Conservation (phyloP, 1,140 invertebrate genomes). For the Trachymyrmex septentrionalis region DNA sequence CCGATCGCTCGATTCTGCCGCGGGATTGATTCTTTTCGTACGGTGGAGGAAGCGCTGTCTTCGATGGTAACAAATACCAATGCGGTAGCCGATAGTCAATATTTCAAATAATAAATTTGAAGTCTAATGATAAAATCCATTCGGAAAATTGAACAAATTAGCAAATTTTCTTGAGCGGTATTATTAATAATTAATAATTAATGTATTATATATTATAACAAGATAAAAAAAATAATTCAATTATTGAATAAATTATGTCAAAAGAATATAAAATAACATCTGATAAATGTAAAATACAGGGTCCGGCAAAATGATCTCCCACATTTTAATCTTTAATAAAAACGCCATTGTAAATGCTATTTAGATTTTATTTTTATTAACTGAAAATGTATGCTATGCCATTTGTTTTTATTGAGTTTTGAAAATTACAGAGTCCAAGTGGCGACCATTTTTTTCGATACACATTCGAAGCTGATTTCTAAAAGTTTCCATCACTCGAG, state of each 20-base stretch:
- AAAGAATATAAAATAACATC: background rate
- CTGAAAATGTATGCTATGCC: too few relatives aligned
- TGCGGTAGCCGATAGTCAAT: background rate
- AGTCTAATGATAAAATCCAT: constrained; percentile 12
- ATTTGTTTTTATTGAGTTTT: too few relatives aligned
- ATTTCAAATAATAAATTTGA: background rate
- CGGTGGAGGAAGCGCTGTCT: constrained; percentile 38
- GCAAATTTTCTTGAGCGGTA: background rate
- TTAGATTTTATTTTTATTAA: too few relatives aligned
- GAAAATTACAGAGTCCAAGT: too few relatives aligned
- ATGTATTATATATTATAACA: background rate
- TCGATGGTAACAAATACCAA: constrained; percentile 52
- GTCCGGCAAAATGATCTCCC: too few relatives aligned
- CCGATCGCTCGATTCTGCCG: constrained; percentile 76
- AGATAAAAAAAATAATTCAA: background rate
- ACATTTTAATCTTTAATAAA: too few relatives aligned
- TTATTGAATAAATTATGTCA: background rate
- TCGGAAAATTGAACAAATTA: background rate
- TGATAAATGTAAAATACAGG: background rate
- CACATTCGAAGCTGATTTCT: too few relatives aligned
- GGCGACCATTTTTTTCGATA: too few relatives aligned
- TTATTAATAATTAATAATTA: background rate
- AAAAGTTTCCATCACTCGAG: too few relatives aligned
- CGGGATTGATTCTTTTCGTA: constrained; percentile 76
- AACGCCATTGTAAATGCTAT: too few relatives aligned